These are phyloP conservation scores for Cerastis leucographa DNA, from an alignment of 2,888 invertebrate genomes.

Conservation along the genomic window DNA sequence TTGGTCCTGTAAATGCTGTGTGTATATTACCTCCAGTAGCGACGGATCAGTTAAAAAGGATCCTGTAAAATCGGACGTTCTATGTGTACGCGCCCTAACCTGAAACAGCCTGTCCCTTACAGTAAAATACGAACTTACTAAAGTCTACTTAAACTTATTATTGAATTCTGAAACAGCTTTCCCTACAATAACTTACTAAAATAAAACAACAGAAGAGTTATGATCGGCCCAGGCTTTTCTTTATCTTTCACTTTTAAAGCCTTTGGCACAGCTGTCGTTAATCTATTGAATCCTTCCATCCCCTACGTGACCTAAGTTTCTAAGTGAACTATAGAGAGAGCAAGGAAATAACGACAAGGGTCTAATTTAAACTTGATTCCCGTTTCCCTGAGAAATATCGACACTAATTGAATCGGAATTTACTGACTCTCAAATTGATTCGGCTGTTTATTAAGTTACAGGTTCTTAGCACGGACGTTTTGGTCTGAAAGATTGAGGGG, in stretches of 20 bases:
- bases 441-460: not conserved
- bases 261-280: constrained; percentile 50
- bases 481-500: not conserved
- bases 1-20: too few relatives aligned
- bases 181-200: not conserved
- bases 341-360: constrained; percentile 41
- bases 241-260: constrained; percentile 36
- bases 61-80: too few relatives aligned
- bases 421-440: constrained; percentile 21
- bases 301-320: constrained; percentile 56
- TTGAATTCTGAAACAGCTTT: not conserved
- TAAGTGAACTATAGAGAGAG: constrained; percentile 16
- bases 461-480: not conserved
- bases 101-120: not conserved
- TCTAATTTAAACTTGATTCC: constrained; percentile 17
- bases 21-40: too few relatives aligned
- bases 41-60: too few relatives aligned
- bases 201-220: constrained; percentile 20
- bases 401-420: constrained; percentile 42
- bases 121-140: not conserved
- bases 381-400: constrained; percentile 31
- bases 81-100: too few relatives aligned
- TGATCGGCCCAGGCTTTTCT: constrained; percentile 6
- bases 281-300: constrained; percentile 37
- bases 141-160: not conserved